These are phyloP conservation scores for Lerema accius DNA, from an alignment of 1,140 invertebrate genomes.

Conservation along the genomic window DNA sequence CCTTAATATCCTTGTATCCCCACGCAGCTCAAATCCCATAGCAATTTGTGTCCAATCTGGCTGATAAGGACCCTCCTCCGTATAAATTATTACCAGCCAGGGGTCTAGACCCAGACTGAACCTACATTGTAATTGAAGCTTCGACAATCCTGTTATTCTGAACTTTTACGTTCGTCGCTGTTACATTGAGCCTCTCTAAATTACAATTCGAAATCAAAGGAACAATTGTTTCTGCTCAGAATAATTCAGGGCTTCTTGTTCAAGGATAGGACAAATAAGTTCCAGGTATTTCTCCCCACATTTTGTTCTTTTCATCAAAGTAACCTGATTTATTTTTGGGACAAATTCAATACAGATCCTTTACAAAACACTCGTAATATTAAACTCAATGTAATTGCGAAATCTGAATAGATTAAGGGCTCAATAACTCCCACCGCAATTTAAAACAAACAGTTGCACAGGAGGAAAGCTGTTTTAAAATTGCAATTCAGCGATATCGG, in stretches of 20 bases:
- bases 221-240: background rate
- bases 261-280: too few species aligned
- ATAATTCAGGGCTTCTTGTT: background rate
- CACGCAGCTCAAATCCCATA: slow-evolving; percentile 14
- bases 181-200: background rate
- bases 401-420: slow-evolving; percentile 15
- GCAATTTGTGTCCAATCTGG: slow-evolving; percentile 19
- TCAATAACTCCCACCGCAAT: slow-evolving; percentile 9
- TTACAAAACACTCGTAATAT: too few species aligned
- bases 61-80: slow-evolving; percentile 3
- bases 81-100: slow-evolving; percentile 7
- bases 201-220: background rate
- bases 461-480: slow-evolving; percentile 2
- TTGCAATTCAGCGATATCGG: slow-evolving; percentile 10
- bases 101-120: background rate
- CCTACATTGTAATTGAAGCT: slow-evolving; percentile 8
- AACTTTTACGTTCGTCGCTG: background rate
- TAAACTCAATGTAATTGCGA: background rate
- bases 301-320: too few species aligned
- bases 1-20: background rate
- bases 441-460: slow-evolving; percentile 17
- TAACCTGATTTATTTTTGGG: too few species aligned
- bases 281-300: too few species aligned
- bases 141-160: background rate
- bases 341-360: too few species aligned